Evolutionary conservation across 2,113 vertebrate genomes (phyloP).

Genomic region (Pagrus major): DNA sequence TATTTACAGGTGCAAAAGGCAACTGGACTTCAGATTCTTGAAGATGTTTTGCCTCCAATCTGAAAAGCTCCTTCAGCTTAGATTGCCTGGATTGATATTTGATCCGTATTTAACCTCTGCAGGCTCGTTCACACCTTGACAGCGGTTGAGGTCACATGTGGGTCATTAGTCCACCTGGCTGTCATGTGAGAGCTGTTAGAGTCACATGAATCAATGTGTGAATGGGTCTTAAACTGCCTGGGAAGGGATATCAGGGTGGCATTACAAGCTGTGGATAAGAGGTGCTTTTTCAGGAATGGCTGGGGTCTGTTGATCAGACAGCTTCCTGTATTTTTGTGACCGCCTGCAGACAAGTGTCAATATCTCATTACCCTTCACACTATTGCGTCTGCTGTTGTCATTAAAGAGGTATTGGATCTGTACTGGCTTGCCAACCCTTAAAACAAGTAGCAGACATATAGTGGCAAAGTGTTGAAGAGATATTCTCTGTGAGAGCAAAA

Average conservation of each 20-base stretch:
- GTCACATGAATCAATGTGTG: background rate
- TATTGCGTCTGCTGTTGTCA: background rate
- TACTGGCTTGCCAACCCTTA: background rate
- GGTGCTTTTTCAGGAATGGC: background rate
- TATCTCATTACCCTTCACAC: background rate
- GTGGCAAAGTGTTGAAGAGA: background rate
- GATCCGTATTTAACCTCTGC: background rate
- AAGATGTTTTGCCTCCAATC: background rate
- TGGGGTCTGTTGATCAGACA: background rate
- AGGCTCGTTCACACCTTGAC: background rate
- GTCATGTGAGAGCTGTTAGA: background rate
- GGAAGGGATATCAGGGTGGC: background rate
- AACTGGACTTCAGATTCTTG: no score
- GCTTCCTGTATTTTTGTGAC: background rate
- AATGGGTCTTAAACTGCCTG: conserved; percentile 2
- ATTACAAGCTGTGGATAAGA: background rate
- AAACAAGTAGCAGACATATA: background rate
- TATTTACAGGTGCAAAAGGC: background rate
- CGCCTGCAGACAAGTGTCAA: background rate
- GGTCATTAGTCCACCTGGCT: conserved; percentile 1
- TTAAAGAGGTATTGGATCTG: background rate
- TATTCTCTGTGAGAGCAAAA: background rate
- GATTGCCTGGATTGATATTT: background rate
- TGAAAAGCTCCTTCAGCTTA: background rate
- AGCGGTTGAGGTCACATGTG: conserved; percentile 9